A percentile compares a stretch with the other conserved stretches of the same genome.
Evolutionary conservation across 2,888 invertebrate species (phyloP).

Genomic region (Cephus nigrinus): DNA sequence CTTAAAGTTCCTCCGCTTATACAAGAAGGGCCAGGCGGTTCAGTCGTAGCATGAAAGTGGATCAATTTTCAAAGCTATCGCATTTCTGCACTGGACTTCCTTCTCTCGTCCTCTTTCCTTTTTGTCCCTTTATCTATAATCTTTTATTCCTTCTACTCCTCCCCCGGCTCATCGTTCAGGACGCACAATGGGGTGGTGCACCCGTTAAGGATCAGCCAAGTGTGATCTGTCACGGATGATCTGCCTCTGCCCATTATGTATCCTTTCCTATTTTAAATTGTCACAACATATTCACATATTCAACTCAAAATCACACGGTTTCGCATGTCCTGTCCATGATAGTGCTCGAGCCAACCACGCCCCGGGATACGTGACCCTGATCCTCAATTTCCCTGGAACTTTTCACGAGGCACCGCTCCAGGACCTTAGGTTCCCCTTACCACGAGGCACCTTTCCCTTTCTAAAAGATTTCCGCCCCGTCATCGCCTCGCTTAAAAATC

Average conservation of each 20-base stretch:
- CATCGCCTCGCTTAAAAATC: slow-evolving; percentile 11
- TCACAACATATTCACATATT: background rate
- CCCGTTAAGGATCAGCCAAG: slow-evolving; percentile 31
- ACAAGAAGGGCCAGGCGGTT: background rate
- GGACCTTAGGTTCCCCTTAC: slow-evolving; percentile 14
- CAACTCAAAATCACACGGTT: background rate
- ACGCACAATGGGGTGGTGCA: slow-evolving; percentile 25
- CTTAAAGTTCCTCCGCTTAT: background rate
- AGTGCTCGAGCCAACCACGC: background rate
- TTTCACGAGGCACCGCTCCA: slow-evolving; percentile 20
- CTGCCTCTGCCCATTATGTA: slow-evolving; percentile 16
- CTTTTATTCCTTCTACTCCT: background rate
- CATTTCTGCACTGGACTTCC: slow-evolving; percentile 38
- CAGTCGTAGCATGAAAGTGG: slow-evolving; percentile 29
- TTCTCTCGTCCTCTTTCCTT: background rate
- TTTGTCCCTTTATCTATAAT: background rate
- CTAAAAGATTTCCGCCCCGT: slow-evolving; percentile 4
- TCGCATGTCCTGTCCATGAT: background rate
- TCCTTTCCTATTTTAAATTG: background rate
- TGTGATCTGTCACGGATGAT: slow-evolving; percentile 47
- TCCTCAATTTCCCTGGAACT: background rate
- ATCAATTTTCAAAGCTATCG: slow-evolving; percentile 50
- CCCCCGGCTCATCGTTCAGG: background rate
- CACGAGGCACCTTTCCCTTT: slow-evolving; percentile 15
- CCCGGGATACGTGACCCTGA: background rate